phyloP scores from a whole-genome alignment of 2,113 vertebrate genomes.

The Hyperopisus bebe region DNA sequence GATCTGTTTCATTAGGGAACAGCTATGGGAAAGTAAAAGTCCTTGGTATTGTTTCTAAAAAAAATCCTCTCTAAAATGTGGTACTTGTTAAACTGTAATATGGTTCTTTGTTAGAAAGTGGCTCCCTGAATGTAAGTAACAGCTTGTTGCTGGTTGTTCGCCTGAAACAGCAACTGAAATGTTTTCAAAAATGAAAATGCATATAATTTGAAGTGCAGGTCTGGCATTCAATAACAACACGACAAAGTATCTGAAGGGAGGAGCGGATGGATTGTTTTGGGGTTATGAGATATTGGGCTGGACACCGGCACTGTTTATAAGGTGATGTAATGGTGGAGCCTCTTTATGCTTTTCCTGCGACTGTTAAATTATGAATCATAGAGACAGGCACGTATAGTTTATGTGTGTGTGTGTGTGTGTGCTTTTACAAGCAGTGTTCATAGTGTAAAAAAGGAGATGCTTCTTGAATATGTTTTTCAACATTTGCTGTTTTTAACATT shows the following conservation, averaged over 20 bases:
- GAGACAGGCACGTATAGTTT: neutral
- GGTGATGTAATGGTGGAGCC: neutral
- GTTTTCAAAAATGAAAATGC: neutral
- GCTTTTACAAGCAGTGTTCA: neutral
- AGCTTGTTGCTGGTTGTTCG: neutral
- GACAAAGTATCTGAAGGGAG: neutral
- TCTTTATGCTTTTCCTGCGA: neutral
- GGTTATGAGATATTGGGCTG: neutral
- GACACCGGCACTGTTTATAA: too few relatives aligned
- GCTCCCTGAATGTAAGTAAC: neutral
- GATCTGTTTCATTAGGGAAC: neutral
- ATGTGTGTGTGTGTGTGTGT: neutral
- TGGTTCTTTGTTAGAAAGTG: neutral
- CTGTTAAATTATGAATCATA: neutral
- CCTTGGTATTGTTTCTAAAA: neutral
- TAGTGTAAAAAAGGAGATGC: neutral
- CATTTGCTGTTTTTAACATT: neutral
- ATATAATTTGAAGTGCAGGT: neutral
- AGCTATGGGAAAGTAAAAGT: neutral
- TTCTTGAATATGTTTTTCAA: conserved; percentile 9
- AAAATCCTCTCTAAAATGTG: neutral
- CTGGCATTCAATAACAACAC: neutral
- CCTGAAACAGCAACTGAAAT: neutral
- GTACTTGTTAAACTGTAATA: neutral
- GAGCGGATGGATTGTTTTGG: neutral